Evolutionary conservation across 2,113 vertebrate species (phyloP).

Genomic region (Eretmochelys imbricata): DNA sequence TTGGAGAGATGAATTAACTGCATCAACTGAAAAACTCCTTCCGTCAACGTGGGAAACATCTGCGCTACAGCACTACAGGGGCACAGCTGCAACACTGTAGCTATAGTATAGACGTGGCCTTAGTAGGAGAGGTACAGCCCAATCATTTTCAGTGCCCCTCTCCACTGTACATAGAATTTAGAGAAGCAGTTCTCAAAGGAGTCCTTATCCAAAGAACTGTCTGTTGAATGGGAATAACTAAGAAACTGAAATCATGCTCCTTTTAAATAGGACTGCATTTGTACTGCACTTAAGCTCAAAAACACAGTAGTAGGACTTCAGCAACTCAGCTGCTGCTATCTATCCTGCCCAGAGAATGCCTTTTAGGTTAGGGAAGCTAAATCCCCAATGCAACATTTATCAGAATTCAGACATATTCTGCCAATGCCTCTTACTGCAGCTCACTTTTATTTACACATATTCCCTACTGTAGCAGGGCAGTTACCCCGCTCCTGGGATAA

Average conservation of each 20-base stretch:
- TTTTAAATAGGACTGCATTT: background rate
- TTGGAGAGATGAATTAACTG: no score
- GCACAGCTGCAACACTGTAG: no score
- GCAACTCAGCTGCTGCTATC: constrained; percentile 18
- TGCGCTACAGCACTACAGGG: no score
- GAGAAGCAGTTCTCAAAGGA: constrained; percentile 27
- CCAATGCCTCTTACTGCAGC: background rate
- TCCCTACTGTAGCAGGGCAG: background rate
- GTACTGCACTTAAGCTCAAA: background rate
- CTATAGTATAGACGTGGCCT: background rate
- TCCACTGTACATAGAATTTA: background rate
- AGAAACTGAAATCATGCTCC: background rate
- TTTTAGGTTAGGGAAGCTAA: background rate
- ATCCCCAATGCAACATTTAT: background rate
- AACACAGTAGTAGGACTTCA: background rate
- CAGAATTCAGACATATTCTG: background rate
- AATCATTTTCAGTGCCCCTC: constrained; percentile 1
- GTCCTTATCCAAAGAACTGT: background rate
- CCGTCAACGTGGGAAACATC: no score
- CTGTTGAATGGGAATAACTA: background rate
- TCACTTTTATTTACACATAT: background rate
- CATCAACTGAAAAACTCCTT: no score
- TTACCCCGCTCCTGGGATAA: no score
- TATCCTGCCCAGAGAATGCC: background rate
- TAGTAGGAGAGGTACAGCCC: background rate